These are phyloP conservation scores for Pterocles gutturalis DNA, from an alignment of 2,113 vertebrate species.

Conservation along the genomic window DNA sequence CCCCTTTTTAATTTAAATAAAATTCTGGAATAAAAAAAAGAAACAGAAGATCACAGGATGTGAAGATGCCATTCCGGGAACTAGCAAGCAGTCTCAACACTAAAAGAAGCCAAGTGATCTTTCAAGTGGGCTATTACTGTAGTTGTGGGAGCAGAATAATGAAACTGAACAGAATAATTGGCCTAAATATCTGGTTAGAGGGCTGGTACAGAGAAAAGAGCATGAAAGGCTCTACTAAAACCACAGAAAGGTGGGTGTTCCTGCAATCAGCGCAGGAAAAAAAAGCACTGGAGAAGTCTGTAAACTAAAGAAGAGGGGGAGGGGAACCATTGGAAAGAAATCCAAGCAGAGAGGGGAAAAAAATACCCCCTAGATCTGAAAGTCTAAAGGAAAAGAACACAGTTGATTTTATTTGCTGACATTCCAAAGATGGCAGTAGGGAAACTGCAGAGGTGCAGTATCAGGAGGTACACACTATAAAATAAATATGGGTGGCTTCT, in stretches of 20 bases:
- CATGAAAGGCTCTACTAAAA: slow-evolving; percentile 44
- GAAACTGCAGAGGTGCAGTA: neutral
- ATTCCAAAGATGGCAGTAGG: slow-evolving; percentile 5
- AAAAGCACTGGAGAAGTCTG: slow-evolving; percentile 39
- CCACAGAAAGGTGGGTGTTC: slow-evolving; percentile 65
- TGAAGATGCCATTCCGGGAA: slow-evolving; percentile 48
- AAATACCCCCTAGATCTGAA: slow-evolving; percentile 7
- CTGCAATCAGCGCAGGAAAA: slow-evolving; percentile 50
- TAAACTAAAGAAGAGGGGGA: slow-evolving; percentile 23
- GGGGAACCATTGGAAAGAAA: slow-evolving; percentile 21
- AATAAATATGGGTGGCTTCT: neutral
- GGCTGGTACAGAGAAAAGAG: slow-evolving; percentile 48
- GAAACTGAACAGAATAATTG: slow-evolving; percentile 69
- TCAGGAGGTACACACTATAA: neutral
- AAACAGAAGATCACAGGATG: slow-evolving; percentile 34
- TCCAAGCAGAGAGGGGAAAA: neutral
- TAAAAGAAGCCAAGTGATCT: slow-evolving; percentile 56
- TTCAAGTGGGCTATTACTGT: slow-evolving; percentile 61
- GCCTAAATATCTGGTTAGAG: slow-evolving; percentile 64
- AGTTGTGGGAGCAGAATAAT: slow-evolving; percentile 65
- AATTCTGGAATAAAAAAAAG: neutral
- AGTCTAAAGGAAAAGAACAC: slow-evolving; percentile 18
- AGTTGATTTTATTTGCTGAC: slow-evolving; percentile 39
- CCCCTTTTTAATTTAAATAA: slow-evolving; percentile 40
- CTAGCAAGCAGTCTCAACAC: slow-evolving; percentile 58